Percentiles rank a stretch among this genome's conserved stretches.
Conservation (phyloP, 30 jellyfish, hydroid and myxozoan species). For the Aurelia sp. region DNA sequence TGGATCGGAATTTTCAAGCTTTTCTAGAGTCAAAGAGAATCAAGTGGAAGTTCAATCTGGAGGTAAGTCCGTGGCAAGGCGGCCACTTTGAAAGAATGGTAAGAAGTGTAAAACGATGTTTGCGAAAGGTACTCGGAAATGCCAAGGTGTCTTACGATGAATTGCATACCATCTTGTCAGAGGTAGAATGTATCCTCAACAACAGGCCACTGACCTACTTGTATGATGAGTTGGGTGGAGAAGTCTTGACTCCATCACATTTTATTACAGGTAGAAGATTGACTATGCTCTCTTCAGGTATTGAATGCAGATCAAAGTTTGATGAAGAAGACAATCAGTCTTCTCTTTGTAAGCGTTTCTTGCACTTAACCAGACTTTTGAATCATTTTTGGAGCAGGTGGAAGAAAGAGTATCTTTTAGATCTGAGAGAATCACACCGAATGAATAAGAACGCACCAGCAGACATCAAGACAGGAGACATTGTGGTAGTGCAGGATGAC, state of each 20-base stretch:
- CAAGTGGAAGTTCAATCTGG: too few relatives aligned
- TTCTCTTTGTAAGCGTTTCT: slow-evolving; percentile 11
- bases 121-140: too few relatives aligned
- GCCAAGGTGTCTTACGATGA: slow-evolving; percentile 31
- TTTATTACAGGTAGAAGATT: too few relatives aligned
- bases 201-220: slow-evolving; percentile 25
- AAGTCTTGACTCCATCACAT: too few relatives aligned
- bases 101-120: too few relatives aligned
- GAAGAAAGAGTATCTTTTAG: slow-evolving; percentile 13
- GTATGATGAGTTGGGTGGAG: slow-evolving; percentile 8
- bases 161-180: slow-evolving; percentile 23
- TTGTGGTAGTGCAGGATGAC: slow-evolving; percentile 32
- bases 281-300: background rate
- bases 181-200: slow-evolving; percentile 29
- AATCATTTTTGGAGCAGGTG: slow-evolving; percentile 29
- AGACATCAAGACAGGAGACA: slow-evolving; percentile 13
- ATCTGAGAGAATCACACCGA: slow-evolving; percentile 22
- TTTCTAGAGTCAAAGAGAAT: too few relatives aligned
- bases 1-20: too few relatives aligned
- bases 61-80: too few relatives aligned
- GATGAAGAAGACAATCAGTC: slow-evolving; percentile 21
- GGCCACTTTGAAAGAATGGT: too few relatives aligned
- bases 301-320: background rate
- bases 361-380: background rate
- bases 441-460: slow-evolving; percentile 10